Evolutionary conservation across 2,797 vertebrate species (phyloP).

Genomic region (Hyperoplus lanceolatus): DNA sequence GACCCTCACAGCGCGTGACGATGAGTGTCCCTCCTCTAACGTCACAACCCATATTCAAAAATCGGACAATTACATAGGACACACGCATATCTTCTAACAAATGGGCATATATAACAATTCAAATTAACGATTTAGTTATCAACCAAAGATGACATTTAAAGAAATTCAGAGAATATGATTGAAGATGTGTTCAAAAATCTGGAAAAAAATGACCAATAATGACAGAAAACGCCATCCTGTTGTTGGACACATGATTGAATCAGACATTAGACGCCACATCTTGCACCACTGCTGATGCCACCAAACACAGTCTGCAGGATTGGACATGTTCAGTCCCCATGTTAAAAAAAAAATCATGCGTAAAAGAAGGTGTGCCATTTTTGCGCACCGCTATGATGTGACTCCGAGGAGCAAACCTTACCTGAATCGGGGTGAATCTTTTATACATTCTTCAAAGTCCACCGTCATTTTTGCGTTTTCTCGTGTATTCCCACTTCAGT

Average conservation of each 20-base stretch:
- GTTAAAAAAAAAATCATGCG: constrained; percentile 42
- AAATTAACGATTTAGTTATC: neutral
- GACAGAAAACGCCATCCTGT: constrained; percentile 31
- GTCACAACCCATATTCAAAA: constrained; percentile 38
- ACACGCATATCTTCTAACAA: neutral
- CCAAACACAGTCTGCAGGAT: constrained; percentile 1
- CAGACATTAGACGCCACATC: constrained; percentile 27
- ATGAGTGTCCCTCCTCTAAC: constrained; percentile 50
- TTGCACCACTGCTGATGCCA: constrained; percentile 38
- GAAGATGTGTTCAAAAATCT: neutral
- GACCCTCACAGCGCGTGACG: constrained; percentile 53
- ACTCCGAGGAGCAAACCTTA: constrained; percentile 68
- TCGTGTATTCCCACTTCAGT: constrained; percentile 75
- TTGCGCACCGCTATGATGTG: constrained; percentile 65
- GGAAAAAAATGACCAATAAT: neutral
- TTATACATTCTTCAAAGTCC: constrained; percentile 98
- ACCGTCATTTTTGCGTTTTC: constrained; percentile 91
- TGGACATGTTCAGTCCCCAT: neutral
- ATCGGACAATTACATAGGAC: constrained; percentile 18
- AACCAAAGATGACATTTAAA: neutral
- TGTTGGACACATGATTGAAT: constrained; percentile 42
- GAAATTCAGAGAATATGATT: neutral
- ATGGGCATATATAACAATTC: neutral
- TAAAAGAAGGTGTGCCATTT: constrained; percentile 79
- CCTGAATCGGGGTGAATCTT: constrained; percentile 97